Base-by-base conservation (phyloP, 2,113 vertebrate species). In the Pithys albifrons region DNA sequence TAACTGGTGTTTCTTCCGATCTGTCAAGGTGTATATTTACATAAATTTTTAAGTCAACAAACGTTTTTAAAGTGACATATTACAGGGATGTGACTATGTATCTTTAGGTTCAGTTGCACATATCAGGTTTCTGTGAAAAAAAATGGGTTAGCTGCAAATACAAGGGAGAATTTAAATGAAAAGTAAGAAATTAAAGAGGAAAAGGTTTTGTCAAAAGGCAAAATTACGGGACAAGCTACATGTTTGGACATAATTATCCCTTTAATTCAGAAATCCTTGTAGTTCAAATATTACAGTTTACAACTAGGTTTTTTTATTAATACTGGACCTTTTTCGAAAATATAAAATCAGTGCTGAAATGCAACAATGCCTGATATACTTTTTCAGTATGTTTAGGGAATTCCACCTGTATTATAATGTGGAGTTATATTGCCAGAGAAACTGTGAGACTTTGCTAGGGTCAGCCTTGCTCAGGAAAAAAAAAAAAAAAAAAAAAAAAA, bases 51-150 rank as follows among this genome's bases (percentile, higher is more conserved):
- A 89, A 61, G 61, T 91, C 66, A 82, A 37, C 33, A 52, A 58
- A 22, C 61, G 4, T 51, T 84, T 81, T 85, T 17, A 2, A 86
- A 91, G 48, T 48, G 46, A 35, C 4, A 2, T 33, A 24, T 74
- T 87, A 41, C 22, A 33, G 0, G 0, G 12, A 8, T 27, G 13
- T 31, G 27, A 39, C 28, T 39, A 14, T 7, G 5, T 20, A 28
- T n/a, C 7, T 78, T 77, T 49, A 69, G 23, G 35, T 51, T 61
- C 13, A 45, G 22, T 33, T 64, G 57, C 39, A 43, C 7, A 9
- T 61, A 3, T 33, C 41, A 33, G 43, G 19, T 65, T 92, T 91
- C 39, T 83, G 31, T 31, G 19, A 72, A 43, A 5, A 5, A 82
- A 31, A 14, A 54, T 52, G 39, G 5, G 7, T 77, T 82, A 67